These are phyloP conservation scores for Sardina pilchardus DNA, from an alignment of 2,113 vertebrate genomes.

Conservation along the genomic window DNA sequence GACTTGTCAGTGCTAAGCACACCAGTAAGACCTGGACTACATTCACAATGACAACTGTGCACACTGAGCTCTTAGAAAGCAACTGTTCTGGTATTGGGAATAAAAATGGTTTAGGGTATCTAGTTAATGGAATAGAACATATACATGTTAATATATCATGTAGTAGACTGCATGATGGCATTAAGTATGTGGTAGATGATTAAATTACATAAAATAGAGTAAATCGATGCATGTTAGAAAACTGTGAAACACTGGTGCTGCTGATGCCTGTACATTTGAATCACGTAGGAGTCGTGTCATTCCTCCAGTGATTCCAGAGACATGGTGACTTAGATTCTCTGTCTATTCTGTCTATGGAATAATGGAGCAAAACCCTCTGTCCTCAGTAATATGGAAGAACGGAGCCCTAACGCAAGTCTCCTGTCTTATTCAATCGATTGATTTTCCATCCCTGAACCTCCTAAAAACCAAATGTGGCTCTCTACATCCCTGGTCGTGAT, in stretches of 20 bases:
- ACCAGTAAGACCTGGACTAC: not conserved
- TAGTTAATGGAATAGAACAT: not conserved
- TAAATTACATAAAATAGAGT: not conserved
- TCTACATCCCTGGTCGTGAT: not conserved
- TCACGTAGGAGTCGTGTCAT: not conserved
- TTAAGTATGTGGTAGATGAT: not conserved
- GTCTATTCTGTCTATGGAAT: not conserved
- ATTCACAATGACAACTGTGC: not conserved
- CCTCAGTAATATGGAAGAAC: not conserved
- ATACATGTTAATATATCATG: not conserved
- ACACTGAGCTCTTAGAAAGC: not conserved
- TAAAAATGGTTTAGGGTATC: not conserved
- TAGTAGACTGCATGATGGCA: not conserved
- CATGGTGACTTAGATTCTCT: not conserved
- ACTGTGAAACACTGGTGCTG: not conserved
- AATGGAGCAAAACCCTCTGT: not conserved
- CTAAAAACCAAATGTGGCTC: not conserved
- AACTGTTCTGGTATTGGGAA: not conserved
- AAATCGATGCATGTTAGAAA: no score
- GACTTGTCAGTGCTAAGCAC: not conserved
- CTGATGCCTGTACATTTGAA: not conserved
- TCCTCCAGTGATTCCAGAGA: not conserved
- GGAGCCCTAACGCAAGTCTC: not conserved
- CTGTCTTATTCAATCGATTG: not conserved
- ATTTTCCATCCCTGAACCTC: not conserved